Percentiles rank a stretch among this genome's conserved stretches.
Conservation (phyloP, 2,113 vertebrate genomes). For the Corydoras maculifer region DNA sequence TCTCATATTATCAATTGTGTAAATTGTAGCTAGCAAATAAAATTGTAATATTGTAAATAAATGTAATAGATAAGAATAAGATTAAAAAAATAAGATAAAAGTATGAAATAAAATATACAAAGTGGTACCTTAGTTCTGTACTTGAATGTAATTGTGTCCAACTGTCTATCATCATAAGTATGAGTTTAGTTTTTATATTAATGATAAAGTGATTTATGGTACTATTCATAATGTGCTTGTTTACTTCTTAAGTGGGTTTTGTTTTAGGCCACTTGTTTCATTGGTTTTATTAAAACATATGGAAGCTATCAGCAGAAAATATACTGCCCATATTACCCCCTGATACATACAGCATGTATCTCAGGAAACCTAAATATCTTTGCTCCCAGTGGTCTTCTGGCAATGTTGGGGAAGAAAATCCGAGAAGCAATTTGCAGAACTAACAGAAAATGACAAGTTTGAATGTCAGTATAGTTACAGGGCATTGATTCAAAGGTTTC, state of each 20-base stretch:
- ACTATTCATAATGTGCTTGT: background rate
- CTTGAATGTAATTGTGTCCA: too few species aligned
- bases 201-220: background rate
- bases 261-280: background rate
- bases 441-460: conserved; percentile 38
- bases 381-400: conserved; percentile 48
- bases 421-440: conserved; percentile 36
- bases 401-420: conserved; percentile 35
- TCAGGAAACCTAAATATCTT: conserved; percentile 48
- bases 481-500: conserved; percentile 36
- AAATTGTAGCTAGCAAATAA: too few species aligned
- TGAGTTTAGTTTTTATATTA: background rate
- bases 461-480: conserved; percentile 34
- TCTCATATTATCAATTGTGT: too few species aligned
- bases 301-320: conserved; percentile 50
- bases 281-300: conserved; percentile 42
- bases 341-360: background rate
- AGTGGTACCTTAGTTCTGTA: too few species aligned
- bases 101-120: too few species aligned
- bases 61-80: too few species aligned
- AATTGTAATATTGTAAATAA: too few species aligned
- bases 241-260: background rate
- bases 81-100: too few species aligned
- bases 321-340: background rate
- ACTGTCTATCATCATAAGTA: background rate